Conservation (phyloP, 2,797 vertebrate species). For the Calcarius lapponicus region DNA sequence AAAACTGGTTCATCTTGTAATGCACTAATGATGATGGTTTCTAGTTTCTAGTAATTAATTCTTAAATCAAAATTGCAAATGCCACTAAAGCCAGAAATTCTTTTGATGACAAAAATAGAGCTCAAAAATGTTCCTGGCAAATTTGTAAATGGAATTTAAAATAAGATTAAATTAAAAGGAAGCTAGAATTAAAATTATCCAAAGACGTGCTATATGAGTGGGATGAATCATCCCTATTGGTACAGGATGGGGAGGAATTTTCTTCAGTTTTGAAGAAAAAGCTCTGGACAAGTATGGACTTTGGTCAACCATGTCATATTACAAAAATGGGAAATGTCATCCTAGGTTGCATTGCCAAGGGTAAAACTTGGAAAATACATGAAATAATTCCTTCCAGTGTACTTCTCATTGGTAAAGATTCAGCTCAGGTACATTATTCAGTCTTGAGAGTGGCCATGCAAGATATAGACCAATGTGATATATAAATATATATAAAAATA, state of each 20-base stretch:
- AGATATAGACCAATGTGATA: neutral
- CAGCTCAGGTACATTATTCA: neutral
- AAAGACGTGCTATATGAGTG: neutral
- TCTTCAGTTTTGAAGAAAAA: neutral
- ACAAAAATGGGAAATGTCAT: neutral
- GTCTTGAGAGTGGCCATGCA: neutral
- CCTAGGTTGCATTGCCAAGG: neutral
- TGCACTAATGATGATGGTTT: neutral
- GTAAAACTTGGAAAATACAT: neutral
- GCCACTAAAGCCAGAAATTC: neutral
- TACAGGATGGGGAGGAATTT: neutral
- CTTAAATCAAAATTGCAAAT: slow-evolving; percentile 4
- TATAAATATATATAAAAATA: too few species aligned
- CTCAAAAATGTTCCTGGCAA: neutral
- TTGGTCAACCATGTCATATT: neutral
- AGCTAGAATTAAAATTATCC: neutral
- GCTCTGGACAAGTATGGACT: neutral
- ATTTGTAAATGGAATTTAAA: neutral
- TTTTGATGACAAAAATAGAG: neutral
- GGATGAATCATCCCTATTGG: neutral
- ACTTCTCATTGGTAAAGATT: neutral
- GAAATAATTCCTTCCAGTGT: neutral
- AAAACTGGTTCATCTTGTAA: neutral
- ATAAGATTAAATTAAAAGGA: neutral
- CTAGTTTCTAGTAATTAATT: neutral